Conservation (phyloP, 2,113 vertebrate genomes). For the Psilopogon haemacephalus region DNA sequence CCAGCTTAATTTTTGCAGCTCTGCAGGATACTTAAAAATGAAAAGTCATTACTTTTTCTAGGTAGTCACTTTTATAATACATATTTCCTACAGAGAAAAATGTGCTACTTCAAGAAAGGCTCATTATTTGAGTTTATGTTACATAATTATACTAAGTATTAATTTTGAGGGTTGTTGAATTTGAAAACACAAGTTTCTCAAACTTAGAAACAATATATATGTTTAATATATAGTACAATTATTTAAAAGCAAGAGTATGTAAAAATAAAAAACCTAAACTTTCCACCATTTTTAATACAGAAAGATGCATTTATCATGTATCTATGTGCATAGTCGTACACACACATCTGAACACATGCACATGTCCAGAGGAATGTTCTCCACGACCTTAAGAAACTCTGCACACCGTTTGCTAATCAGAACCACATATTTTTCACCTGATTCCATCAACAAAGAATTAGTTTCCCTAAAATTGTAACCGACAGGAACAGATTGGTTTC, state of each 20-base stretch:
- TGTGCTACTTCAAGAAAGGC: background rate
- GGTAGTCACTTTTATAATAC: background rate
- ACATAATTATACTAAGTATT: background rate
- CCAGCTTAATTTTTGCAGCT: constrained; percentile 9
- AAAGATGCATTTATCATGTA: background rate
- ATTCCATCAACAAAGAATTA: constrained; percentile 38
- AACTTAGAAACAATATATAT: background rate
- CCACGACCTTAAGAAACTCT: background rate
- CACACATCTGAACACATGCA: background rate
- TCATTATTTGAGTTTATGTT: background rate
- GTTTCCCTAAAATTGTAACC: constrained; percentile 28
- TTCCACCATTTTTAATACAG: background rate
- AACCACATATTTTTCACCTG: constrained; percentile 42
- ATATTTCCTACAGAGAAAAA: background rate
- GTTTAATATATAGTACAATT: background rate
- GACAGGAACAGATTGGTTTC: constrained; percentile 43
- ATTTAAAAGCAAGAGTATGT: background rate
- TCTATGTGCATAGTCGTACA: background rate
- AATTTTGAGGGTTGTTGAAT: background rate
- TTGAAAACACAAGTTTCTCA: background rate
- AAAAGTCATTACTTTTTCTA: constrained; percentile 47
- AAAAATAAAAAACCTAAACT: background rate
- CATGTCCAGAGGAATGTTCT: background rate
- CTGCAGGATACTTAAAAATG: constrained; percentile 28
- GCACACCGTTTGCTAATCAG: constrained; percentile 15